phyloP scores from a whole-genome alignment of 92 coral and sea anemone genomes.

The Meandrina meandrites region DNA sequence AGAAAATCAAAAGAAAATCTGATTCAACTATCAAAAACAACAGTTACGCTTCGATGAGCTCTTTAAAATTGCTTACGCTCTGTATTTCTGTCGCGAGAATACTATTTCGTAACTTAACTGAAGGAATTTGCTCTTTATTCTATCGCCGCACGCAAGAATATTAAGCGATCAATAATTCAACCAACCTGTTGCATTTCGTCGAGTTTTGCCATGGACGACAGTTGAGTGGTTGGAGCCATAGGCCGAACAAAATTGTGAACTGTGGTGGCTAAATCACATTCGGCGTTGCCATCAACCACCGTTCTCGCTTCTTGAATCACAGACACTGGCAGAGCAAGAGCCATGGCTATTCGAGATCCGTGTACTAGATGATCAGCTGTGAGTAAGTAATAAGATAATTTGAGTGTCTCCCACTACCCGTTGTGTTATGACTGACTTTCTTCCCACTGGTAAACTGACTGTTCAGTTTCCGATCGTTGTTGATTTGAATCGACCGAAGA shows the following conservation, averaged over 20 bases:
- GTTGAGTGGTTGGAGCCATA: slow-evolving; percentile 31
- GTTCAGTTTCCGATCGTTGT: slow-evolving; percentile 39
- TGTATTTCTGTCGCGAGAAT: slow-evolving; percentile 4
- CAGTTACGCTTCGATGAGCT: slow-evolving; percentile 22
- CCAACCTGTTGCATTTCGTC: slow-evolving; percentile 88
- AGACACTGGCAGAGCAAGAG: slow-evolving; percentile 78
- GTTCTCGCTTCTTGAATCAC: slow-evolving; percentile 86
- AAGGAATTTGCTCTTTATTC: slow-evolving; percentile 27
- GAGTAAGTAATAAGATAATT: slow-evolving; percentile 38
- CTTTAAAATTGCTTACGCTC: neutral
- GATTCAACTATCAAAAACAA: slow-evolving; percentile 9
- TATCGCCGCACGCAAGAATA: slow-evolving; percentile 5
- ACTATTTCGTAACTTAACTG: slow-evolving; percentile 19
- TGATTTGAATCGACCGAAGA: slow-evolving; percentile 21
- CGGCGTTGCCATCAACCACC: slow-evolving; percentile 58
- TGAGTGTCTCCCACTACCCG: slow-evolving; percentile 29
- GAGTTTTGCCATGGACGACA: slow-evolving; percentile 40
- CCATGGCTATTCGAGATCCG: slow-evolving; percentile 58
- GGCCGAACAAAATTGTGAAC: slow-evolving; percentile 75
- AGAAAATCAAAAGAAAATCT: slow-evolving; percentile 3
- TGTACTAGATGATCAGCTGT: slow-evolving; percentile 35
- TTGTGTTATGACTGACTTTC: slow-evolving; percentile 19
- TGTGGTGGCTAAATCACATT: slow-evolving; percentile 48
- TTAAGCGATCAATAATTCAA: slow-evolving; percentile 18
- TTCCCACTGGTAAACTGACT: slow-evolving; percentile 21